Conservation (phyloP, 35 echinoderm and acorn worm genomes). For the Holothuria glaberrima region DNA sequence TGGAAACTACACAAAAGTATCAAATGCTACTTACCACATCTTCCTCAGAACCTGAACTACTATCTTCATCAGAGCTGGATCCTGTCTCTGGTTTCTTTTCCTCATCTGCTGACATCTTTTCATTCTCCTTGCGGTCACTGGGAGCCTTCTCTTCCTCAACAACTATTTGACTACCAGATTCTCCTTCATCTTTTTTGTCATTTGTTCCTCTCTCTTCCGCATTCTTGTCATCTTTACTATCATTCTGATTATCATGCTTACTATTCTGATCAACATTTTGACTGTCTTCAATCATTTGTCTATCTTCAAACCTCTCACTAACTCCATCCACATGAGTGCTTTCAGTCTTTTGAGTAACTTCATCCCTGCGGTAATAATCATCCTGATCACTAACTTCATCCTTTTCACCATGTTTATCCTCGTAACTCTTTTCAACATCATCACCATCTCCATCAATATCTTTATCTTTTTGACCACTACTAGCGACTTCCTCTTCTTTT, state of each 20-base stretch:
- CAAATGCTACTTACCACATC: neutral
- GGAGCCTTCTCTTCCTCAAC: too few species aligned
- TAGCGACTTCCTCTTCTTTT: neutral
- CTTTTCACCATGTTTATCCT: neutral
- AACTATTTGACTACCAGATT: too few species aligned
- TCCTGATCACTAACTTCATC: neutral
- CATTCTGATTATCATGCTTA: conserved; percentile 2
- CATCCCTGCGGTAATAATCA: neutral
- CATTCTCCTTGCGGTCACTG: too few species aligned
- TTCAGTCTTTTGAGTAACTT: neutral
- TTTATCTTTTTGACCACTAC: neutral
- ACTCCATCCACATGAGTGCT: neutral
- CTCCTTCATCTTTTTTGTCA: neutral
- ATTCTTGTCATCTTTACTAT: neutral
- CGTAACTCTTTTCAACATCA: neutral
- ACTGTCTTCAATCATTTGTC: too few species aligned
- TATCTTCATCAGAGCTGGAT: neutral
- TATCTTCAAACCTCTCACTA: neutral
- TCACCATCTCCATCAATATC: neutral
- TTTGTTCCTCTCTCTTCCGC: neutral
- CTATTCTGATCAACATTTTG: neutral
- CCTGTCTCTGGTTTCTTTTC: neutral
- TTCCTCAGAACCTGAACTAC: conserved; percentile 24
- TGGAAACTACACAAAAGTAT: too few species aligned
- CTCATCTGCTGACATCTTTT: too few species aligned